Conservation (phyloP, 1,140 invertebrate species). For the Camponotus vicinus region DNA sequence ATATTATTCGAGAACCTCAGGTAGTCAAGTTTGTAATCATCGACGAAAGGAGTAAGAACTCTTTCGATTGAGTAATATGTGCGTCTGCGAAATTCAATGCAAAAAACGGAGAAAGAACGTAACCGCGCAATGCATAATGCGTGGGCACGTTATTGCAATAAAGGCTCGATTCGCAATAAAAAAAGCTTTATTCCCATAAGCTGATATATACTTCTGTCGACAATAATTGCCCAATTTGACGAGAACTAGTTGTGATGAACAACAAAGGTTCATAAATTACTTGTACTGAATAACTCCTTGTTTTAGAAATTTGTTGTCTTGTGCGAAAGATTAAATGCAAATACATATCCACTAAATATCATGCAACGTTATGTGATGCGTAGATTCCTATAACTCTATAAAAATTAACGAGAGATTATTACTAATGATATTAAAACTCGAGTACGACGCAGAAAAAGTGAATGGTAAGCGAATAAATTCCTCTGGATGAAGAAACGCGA, state of each 20-base stretch:
- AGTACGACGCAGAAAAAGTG: conserved; percentile 26
- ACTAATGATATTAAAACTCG: conserved; percentile 27
- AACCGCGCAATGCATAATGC: conserved; percentile 8
- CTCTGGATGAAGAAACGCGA: neutral
- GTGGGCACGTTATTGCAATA: neutral
- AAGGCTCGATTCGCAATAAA: conserved; percentile 1
- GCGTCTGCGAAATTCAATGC: conserved; percentile 6
- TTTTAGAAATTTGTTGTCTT: neutral
- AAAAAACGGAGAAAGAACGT: conserved; percentile 13
- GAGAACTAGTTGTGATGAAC: neutral
- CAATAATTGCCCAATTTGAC: conserved; percentile 5
- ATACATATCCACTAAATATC: neutral
- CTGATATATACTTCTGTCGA: neutral
- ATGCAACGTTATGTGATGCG: too few relatives aligned
- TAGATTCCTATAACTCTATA: conserved; percentile 4
- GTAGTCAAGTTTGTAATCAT: neutral
- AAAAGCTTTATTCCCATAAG: conserved; percentile 12
- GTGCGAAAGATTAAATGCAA: neutral
- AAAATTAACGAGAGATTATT: neutral
- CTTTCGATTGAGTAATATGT: conserved; percentile 4
- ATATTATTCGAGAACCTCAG: conserved; percentile 1
- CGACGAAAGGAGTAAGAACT: neutral
- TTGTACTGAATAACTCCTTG: neutral
- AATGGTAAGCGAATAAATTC: conserved; percentile 58
- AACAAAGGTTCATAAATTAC: neutral